Evolutionary conservation across 2,888 invertebrate species (phyloP).

Genomic region (Parelbella ahira): DNA sequence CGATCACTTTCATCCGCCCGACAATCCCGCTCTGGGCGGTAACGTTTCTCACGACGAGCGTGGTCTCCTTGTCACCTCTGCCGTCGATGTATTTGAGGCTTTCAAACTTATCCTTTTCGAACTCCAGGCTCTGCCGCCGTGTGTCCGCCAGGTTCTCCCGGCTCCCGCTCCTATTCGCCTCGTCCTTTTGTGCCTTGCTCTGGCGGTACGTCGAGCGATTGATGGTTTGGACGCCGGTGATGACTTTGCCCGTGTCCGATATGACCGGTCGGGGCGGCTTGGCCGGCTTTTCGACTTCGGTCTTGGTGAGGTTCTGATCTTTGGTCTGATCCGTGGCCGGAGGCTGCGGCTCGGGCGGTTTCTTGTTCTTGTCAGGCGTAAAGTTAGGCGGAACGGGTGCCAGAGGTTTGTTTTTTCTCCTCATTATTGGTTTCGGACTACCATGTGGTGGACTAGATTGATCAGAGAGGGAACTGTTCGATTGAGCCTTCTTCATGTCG

Average conservation of each 20-base stretch:
- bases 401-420: constrained; percentile 87
- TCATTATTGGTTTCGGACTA: constrained; percentile 86
- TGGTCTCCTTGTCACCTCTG: constrained; percentile 41
- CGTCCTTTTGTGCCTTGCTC: constrained; percentile 70
- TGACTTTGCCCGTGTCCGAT: constrained; percentile 70
- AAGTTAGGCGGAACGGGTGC: constrained; percentile 85
- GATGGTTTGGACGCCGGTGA: constrained; percentile 80
- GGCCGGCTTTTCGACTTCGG: constrained; percentile 76
- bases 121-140: constrained; percentile 78
- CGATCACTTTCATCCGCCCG: constrained; percentile 62
- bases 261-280: constrained; percentile 83
- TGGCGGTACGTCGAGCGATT: constrained; percentile 81
- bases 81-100: constrained; percentile 40
- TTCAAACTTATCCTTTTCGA: constrained; percentile 73
- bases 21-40: constrained; percentile 70
- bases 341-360: constrained; percentile 45
- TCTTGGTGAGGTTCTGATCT: constrained; percentile 47
- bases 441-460: constrained; percentile 85
- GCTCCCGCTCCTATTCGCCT: constrained; percentile 58
- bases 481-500: constrained; percentile 82
- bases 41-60: constrained; percentile 57
- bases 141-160: constrained; percentile 65
- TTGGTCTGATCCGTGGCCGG: constrained; percentile 36
- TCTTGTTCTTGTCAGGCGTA: constrained; percentile 71
- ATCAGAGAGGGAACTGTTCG: constrained; percentile 84